A percentile compares a stretch with the other conserved stretches of the same genome.
Evolutionary conservation across 1,140 invertebrate species (phyloP).

Genomic region (Xylocopa sonorina): DNA sequence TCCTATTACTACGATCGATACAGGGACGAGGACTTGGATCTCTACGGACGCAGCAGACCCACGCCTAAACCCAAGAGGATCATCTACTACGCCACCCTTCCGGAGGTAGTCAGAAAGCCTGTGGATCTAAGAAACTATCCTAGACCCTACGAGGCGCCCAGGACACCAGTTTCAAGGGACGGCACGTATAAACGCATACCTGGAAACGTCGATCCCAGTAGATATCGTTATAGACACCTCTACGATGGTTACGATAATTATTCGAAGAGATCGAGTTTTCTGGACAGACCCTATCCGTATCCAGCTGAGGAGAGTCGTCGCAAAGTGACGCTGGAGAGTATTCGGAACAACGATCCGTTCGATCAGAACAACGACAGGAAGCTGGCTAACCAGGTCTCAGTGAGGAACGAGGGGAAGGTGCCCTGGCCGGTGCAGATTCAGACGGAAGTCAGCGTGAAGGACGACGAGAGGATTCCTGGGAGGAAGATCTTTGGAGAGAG

Average conservation of each 20-base stretch:
- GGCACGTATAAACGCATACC: slow-evolving; percentile 62
- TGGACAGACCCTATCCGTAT: slow-evolving; percentile 63
- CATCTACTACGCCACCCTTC: slow-evolving; percentile 81
- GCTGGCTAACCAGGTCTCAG: slow-evolving; percentile 64
- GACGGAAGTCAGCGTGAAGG: slow-evolving; percentile 80
- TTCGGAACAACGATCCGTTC: slow-evolving; percentile 59
- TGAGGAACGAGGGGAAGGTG: slow-evolving; percentile 65
- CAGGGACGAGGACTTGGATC: slow-evolving; percentile 71
- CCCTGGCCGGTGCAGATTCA: slow-evolving; percentile 81
- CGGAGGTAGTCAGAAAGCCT: slow-evolving; percentile 79
- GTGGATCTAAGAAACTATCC: slow-evolving; percentile 74
- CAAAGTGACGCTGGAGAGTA: slow-evolving; percentile 56
- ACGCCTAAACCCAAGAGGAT: slow-evolving; percentile 78
- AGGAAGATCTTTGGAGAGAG: slow-evolving; percentile 74
- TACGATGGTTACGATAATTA: slow-evolving; percentile 67
- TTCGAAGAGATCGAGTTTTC: slow-evolving; percentile 66
- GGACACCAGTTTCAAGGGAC: slow-evolving; percentile 53
- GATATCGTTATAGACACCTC: slow-evolving; percentile 62
- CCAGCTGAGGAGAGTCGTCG: slow-evolving; percentile 56
- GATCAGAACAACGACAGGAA: slow-evolving; percentile 62
- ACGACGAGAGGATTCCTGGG: slow-evolving; percentile 77
- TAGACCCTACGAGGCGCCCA: slow-evolving; percentile 62
- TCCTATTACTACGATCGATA: slow-evolving; percentile 73
- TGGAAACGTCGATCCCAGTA: slow-evolving; percentile 60
- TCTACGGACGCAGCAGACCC: slow-evolving; percentile 70